phyloP scores from a whole-genome alignment of 2,113 vertebrate species.

The Takifugu bimaculatus region DNA sequence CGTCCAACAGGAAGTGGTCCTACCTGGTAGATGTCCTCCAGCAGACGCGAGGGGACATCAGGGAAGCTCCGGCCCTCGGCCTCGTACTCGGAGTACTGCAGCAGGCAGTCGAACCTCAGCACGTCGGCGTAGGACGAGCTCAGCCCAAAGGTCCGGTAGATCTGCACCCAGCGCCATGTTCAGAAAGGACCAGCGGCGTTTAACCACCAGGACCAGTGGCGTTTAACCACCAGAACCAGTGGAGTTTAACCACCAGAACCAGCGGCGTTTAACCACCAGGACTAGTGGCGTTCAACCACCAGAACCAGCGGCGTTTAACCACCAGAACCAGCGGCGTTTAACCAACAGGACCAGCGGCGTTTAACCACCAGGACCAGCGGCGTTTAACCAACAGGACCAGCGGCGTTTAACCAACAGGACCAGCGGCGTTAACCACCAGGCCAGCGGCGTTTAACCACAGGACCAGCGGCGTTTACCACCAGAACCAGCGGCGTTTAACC shows the following conservation, averaged over 20 bases:
- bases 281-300: no score
- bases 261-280: no score
- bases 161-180: slow-evolving; percentile 33
- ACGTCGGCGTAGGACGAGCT: slow-evolving; percentile 71
- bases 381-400: no score
- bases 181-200: background rate
- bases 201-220: background rate
- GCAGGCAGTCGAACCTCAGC: slow-evolving; percentile 62
- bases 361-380: no score
- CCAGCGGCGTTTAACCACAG: background rate
- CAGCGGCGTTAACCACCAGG: no score
- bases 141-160: slow-evolving; percentile 69
- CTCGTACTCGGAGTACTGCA: slow-evolving; percentile 57
- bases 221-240: no score
- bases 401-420: no score
- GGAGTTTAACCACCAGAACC: no score
- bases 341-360: no score
- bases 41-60: slow-evolving; percentile 49
- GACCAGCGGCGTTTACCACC: background rate
- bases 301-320: no score
- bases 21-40: slow-evolving; percentile 74
- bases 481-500: no score
- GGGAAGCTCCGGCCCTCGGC: slow-evolving; percentile 45
- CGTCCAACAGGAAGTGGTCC: background rate
- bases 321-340: no score